Conservation (phyloP, 2,888 invertebrate species). For the Eudasyphora cyanicolor region DNA sequence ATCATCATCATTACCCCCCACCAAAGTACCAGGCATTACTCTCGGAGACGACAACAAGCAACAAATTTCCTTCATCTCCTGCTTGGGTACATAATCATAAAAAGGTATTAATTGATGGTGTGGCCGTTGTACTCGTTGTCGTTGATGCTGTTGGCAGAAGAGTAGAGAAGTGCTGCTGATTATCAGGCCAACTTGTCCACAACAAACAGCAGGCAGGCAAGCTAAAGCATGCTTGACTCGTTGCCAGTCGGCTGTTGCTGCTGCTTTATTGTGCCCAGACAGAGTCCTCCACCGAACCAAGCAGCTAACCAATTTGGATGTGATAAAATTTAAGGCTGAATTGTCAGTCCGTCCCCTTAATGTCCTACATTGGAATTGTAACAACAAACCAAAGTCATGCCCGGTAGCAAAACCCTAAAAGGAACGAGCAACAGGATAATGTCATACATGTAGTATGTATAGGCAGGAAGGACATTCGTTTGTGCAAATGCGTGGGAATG, state of each 20-base stretch:
- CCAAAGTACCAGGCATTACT: too few species aligned
- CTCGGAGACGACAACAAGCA: background rate
- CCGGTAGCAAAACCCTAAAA: conserved; percentile 1
- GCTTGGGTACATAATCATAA: conserved; percentile 36
- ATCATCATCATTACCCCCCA: conserved; percentile 9
- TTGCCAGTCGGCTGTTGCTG: conserved; percentile 61
- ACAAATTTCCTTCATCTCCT: background rate
- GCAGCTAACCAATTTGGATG: conserved; percentile 29
- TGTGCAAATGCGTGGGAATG: conserved; percentile 74
- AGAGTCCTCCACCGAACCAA: too few species aligned
- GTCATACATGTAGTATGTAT: too few species aligned
- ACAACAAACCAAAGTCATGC: background rate
- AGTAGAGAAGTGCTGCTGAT: conserved; percentile 39
- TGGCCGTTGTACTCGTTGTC: conserved; percentile 6
- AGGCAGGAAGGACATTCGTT: conserved; percentile 22
- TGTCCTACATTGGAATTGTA: background rate
- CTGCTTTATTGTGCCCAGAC: background rate
- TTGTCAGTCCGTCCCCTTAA: conserved; percentile 5
- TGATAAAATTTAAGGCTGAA: conserved; percentile 48
- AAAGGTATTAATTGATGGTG: conserved; percentile 61
- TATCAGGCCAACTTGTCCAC: conserved; percentile 31
- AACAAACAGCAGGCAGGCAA: conserved; percentile 18
- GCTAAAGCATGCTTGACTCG: conserved; percentile 53
- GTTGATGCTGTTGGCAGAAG: conserved; percentile 26
- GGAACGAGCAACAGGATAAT: conserved; percentile 59